Evolutionary conservation across 1,140 invertebrate genomes (phyloP), one percentile per base, ranked within the genome.

Genomic region (Aphelinus certus): DNA sequence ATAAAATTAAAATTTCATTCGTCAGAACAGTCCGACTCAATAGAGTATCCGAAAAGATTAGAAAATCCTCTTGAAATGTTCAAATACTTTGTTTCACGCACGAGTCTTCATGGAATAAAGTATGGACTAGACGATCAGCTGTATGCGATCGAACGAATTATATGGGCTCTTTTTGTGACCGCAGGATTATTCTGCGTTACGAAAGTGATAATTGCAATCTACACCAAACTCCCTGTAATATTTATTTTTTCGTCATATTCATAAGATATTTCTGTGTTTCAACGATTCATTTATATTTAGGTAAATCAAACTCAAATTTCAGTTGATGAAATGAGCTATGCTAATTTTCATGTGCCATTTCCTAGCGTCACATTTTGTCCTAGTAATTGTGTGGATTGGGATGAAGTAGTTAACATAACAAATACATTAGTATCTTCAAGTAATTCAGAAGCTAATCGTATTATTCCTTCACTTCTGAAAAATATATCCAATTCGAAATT

Each of bases 321-420:
- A 3, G 49, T 64, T 4, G 47, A 49, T 51, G 62, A 64, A 3
- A 64, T 64, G 4, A 64, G 49, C 10, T 64, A 64, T 26, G 62
- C n/a, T n/a, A 64, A 48, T 9, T 64, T 48, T 51, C 2, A 64
- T 3, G 47, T 49, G 6, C 62, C 62, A 9, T 64, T 64, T 51
- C 62, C 62, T 4, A 64, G 62, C 10, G 48, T 64, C 2, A 64
- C 62, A 9, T 2, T 64, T 51, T 64, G 62, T 26, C 62, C 62
- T 9, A n/a, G n/a, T 9, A 64, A 7, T 26, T 7, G 47, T n/a
- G 46, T 64, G n/a, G 62, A 64, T 51, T 64, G 62, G 62, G n/a
- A 48, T 2, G n/a, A 64, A 48, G 62, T 10, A 26, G 2, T 4
- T 7, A 48, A 51, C 3, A 2, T 48, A 51, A 42, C 48, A 48